A percentile compares a stretch with the other conserved stretches of the same genome.
Evolutionary conservation across 35 echinoderm and acorn worm species (phyloP).

Genomic region (Diadema setosum): DNA sequence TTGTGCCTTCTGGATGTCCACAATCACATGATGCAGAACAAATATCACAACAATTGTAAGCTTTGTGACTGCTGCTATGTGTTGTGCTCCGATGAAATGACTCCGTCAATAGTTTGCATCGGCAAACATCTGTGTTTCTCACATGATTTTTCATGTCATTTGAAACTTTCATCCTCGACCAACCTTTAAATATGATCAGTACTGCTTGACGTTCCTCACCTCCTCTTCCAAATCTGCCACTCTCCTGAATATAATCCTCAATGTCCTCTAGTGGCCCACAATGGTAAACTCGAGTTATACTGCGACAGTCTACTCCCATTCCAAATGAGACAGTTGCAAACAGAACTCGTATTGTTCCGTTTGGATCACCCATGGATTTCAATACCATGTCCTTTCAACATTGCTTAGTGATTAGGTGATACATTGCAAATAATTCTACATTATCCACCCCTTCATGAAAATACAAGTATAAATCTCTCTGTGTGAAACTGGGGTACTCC

Average conservation of each 20-base stretch:
- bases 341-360: background rate
- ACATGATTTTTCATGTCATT: background rate
- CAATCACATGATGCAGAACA: background rate
- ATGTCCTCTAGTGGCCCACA: background rate
- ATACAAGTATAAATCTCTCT: too few relatives aligned
- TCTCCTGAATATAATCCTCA: slow-evolving; percentile 14
- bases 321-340: background rate
- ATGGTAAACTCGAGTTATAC: background rate
- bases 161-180: background rate
- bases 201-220: background rate
- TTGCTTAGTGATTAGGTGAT: background rate
- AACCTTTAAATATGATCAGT: background rate
- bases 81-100: too few relatives aligned
- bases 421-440: background rate
- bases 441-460: too few relatives aligned
- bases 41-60: background rate
- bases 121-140: background rate
- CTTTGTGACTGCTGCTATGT: too few relatives aligned
- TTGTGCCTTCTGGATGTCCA: background rate
- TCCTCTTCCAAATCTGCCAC: background rate
- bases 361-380: background rate
- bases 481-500: too few relatives aligned
- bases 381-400: background rate
- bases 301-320: background rate
- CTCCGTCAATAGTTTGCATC: background rate